Evolutionary conservation across 2,113 vertebrate species (phyloP), one percentile per base, ranked within the genome.

Genomic region (Spilogale gracilis): DNA sequence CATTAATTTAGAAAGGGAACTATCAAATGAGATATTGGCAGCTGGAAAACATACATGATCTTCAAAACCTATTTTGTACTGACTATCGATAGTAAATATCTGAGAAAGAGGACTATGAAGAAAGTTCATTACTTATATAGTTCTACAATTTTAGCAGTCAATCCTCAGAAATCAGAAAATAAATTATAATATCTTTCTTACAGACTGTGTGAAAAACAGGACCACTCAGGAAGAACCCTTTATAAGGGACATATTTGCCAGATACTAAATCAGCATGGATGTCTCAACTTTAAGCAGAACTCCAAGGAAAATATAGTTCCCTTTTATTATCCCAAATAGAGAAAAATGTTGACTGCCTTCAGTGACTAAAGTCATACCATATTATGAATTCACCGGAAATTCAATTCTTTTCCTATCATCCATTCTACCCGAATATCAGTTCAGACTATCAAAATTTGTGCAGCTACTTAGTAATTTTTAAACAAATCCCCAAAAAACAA

Each of bases 81-180:
- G 91, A 52, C 23, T 27, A 5, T 58, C 50, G 27, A 69, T 0
- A n/a, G 58, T 6, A 61, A 16, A 32, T 74, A 32, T 50, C 80
- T 83, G 80, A 30, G 38, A 27, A 45, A 76, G 6, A 81, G 12
- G 45, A 18, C n/a, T 60, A 6, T 5, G 17, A 43, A 81, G 27
- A 67, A 96, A 67, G 23, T 48, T 78, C 89, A 65, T 27, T 43
- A 71, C 13, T 79, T 80, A 45, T 4, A 43, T 14, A 92, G 25
- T 63, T 87, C 76, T 21, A 74, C 50, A 48, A 54, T 91, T 79
- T 74, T 79, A 88, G 84, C 45, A 91, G n/a, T 56, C 87, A 79
- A 84, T 92, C 14, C 84, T 89, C 94, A 80, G 56, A 96, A 95
- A 67, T 79, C 60, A 58, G 74, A 54, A 94, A 92, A 91, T 45